Conservation (phyloP, 2,797 vertebrate species). For the Oreonectes daqikongensis region DNA sequence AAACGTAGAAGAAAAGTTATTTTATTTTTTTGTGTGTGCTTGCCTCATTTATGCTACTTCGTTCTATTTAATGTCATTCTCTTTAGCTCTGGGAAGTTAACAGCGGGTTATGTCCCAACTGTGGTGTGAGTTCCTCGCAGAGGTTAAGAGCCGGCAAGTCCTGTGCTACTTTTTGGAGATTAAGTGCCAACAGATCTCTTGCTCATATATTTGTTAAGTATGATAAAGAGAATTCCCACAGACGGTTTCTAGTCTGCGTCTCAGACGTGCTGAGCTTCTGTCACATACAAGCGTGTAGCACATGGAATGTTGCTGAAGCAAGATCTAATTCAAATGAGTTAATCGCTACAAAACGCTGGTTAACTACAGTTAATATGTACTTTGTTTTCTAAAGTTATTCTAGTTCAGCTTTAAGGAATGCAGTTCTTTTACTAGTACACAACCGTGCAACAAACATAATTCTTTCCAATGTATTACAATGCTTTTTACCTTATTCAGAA, state of each 20-base stretch:
- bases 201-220: neutral
- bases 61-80: neutral
- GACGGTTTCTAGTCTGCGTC: conserved; percentile 17
- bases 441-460: neutral
- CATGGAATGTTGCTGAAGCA: neutral
- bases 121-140: conserved; percentile 28
- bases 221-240: conserved; percentile 29
- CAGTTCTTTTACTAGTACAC: neutral
- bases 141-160: conserved; percentile 39
- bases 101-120: neutral
- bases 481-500: neutral
- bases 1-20: no score
- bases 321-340: neutral
- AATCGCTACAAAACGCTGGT: neutral
- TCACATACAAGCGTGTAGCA: neutral
- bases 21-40: no score
- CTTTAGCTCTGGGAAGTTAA: neutral
- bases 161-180: conserved; percentile 30
- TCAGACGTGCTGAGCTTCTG: no score
- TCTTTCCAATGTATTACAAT: neutral
- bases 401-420: neutral
- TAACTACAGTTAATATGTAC: neutral
- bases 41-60: neutral
- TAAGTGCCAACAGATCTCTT: conserved; percentile 1
- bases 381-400: neutral